Conservation (phyloP, 2,113 vertebrate genomes). For the Serinus canaria region DNA sequence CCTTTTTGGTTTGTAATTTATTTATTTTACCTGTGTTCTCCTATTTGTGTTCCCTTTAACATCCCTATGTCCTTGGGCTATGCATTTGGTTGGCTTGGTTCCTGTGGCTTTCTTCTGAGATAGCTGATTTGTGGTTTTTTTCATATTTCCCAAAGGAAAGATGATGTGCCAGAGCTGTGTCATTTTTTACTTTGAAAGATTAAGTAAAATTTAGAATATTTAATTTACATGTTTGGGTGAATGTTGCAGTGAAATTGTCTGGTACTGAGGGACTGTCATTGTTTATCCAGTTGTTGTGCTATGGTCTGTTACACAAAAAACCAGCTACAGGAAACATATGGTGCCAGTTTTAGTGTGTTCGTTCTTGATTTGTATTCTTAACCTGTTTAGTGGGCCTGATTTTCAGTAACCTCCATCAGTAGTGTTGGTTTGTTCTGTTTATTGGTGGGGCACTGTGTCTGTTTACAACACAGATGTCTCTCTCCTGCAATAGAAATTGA, state of each 20-base stretch:
- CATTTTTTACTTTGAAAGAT: background rate
- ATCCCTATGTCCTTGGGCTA: background rate
- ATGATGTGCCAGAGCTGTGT: background rate
- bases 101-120: background rate
- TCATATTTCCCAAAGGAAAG: background rate
- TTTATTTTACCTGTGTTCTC: background rate
- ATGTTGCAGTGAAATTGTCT: background rate
- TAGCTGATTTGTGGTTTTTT: background rate
- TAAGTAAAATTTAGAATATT: background rate
- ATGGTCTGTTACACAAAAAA: background rate
- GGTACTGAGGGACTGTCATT: background rate
- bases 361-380: background rate
- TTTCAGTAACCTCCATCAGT: background rate
- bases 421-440: constrained; percentile 12
- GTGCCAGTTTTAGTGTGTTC: background rate
- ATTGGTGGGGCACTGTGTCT: background rate
- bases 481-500: background rate
- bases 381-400: background rate
- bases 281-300: background rate
- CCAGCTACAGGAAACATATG: background rate
- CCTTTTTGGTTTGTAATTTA: background rate
- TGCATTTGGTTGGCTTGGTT: background rate
- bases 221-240: background rate
- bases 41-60: background rate
- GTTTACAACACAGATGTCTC: constrained; percentile 34